A percentile compares a stretch with the other conserved stretches of the same genome.
Evolutionary conservation across 2,888 invertebrate genomes (phyloP).

Genomic region (Drosophila neoperkinsi): DNA sequence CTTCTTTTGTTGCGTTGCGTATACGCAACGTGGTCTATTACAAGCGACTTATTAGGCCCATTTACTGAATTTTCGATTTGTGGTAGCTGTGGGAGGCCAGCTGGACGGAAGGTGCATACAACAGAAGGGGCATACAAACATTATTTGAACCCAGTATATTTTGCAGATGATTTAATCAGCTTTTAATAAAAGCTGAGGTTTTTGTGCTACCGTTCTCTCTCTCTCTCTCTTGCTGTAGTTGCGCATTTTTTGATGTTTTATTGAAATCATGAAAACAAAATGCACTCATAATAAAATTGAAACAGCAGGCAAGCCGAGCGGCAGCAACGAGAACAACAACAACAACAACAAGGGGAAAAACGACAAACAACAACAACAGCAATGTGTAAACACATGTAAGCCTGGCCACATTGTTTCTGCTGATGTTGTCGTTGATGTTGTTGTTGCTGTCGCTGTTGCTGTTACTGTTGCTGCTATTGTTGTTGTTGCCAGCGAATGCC

Average conservation of each 20-base stretch:
- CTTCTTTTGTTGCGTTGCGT: constrained; percentile 17
- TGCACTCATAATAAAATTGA: constrained; percentile 73
- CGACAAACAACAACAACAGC: constrained; percentile 23
- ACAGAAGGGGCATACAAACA: background rate
- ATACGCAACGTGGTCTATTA: constrained; percentile 41
- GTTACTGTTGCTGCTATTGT: constrained; percentile 29
- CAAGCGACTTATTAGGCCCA: constrained; percentile 15
- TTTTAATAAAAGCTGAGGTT: constrained; percentile 56
- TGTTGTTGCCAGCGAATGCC: constrained; percentile 48
- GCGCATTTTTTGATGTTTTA: constrained; percentile 27
- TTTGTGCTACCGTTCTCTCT: background rate
- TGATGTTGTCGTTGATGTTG: constrained; percentile 24
- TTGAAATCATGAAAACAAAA: constrained; percentile 55
- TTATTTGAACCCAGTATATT: constrained; percentile 42
- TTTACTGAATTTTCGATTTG: constrained; percentile 15
- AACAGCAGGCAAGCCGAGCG: constrained; percentile 50
- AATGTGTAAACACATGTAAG: constrained; percentile 75
- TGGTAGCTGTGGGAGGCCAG: background rate
- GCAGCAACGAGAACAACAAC: background rate
- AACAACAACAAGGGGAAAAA: background rate
- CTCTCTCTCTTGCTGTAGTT: background rate
- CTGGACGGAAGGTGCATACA: background rate
- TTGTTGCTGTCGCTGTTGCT: constrained; percentile 37
- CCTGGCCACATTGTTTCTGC: constrained; percentile 44
- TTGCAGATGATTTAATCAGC: constrained; percentile 63